Conservation (phyloP, 2,797 vertebrate species). For the Hypotaenidia philippensis region DNA sequence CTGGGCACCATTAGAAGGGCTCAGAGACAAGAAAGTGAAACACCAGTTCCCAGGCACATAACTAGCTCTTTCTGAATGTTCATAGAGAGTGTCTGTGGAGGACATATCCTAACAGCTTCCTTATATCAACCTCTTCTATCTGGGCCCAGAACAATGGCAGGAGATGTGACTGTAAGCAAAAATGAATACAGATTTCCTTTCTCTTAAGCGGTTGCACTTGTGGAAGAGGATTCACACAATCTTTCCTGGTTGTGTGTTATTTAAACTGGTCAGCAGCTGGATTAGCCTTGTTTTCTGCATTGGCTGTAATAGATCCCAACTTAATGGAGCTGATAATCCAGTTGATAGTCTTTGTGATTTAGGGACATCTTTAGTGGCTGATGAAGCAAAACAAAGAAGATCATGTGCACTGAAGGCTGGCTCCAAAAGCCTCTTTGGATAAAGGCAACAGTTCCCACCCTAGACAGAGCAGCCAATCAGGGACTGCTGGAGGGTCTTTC, state of each 20-base stretch:
- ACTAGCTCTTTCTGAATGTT: background rate
- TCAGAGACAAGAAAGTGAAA: background rate
- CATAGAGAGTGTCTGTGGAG: background rate
- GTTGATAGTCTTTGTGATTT: background rate
- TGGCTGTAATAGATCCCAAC: background rate
- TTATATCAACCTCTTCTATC: background rate
- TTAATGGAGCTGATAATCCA: background rate
- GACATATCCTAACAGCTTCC: background rate
- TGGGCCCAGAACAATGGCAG: background rate
- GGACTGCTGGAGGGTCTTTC: background rate
- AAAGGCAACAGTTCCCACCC: background rate
- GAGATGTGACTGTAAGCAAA: background rate
- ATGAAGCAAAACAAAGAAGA: background rate
- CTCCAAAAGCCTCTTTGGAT: background rate
- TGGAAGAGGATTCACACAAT: background rate
- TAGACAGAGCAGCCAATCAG: background rate
- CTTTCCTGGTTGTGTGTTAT: background rate
- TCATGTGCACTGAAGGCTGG: rapidly evolving
- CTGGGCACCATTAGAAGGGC: background rate
- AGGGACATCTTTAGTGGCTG: background rate
- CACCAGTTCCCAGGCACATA: no score
- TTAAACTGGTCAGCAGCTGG: background rate
- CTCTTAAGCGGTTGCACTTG: background rate
- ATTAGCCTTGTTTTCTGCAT: background rate
- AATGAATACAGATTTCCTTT: background rate